Evolutionary conservation across 2,888 invertebrate species (phyloP), one percentile per base, ranked within the genome.

Genomic region (Lepetodrilus schrolli): DNA sequence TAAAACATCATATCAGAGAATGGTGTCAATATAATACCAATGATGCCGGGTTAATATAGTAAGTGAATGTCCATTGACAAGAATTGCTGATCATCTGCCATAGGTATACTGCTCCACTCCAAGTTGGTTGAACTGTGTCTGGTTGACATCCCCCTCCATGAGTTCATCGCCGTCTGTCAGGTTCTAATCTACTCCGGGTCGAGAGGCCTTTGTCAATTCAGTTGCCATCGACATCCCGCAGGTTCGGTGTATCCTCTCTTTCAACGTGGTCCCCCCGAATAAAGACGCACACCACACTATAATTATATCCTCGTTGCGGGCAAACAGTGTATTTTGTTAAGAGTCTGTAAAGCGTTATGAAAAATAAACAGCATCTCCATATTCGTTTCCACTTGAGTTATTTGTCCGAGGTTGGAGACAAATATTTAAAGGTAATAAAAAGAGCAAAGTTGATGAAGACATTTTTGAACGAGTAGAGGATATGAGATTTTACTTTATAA

Each of bases 351-450:
- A 58, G 58, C 58, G 58, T 58, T 58, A 58, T 58, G 58, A 58
- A 58, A 58, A 58, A 58, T 58, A 58, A 58, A 58, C 58, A 58
- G 26, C 23, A 26, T 58, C 58, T 58, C 17, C 58, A 30, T 30
- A 58, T 58, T 58, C 34, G 58, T 58, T 58, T 58, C 58, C 58
- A 58, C 58, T 58, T 58, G 58, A 58, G 58, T 58, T 58, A 58
- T 58, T n/a, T 58, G 58, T 58, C 23, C 17, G 23, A 58, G 13
- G 58, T 58, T 30, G 58, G 58, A 58, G 58, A 34, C 58, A 58
- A 58, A 58, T 58, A 58, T 58, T 58, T 58, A 34, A 30, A 58
- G 58, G 30, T 58, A 21, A 58, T 58, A 58, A 58, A 58, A 58
- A 30, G 58, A 58, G 58, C 58, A 58, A 58, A 34, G 58, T 30